Evolutionary conservation across 2,113 vertebrate species (phyloP), one percentile per base, ranked within the genome.

Genomic region (Xerus inauris): DNA sequence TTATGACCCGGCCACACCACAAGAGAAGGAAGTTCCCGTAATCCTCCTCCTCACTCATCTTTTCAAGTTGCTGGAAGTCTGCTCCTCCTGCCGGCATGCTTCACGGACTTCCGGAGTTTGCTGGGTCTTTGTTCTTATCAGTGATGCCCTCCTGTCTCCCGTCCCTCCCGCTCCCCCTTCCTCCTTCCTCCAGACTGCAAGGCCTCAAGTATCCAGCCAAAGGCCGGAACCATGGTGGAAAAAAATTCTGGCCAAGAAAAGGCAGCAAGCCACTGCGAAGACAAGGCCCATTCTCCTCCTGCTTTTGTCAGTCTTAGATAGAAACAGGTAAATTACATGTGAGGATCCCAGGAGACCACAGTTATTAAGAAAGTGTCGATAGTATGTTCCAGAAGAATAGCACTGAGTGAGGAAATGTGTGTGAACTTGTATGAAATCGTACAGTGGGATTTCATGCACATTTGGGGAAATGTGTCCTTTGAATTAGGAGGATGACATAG

Each of bases 11-110:
- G 92, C 94, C 80, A 71, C 65, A 84, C 91, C 54, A 35, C 71
- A 62, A 91, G 91, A 6, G 89, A 35, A 97, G 97, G 97, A 97
- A 97, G 87, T 97, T 97, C 95, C 97, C 12, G 67, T 83, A 96
- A 95, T n/a, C 83, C 59, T 73, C 62, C 82, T 82, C 57, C 83
- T 49, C 35, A 1, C 79, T 85, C 19, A 49, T 62, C 96, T 94
- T 95, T 97, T 97, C 77, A 87, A 90, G 93, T 96, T 94, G 96
- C 94, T 96, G 96, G 95, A 96, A 97, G 95, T 71, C 59, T 13
- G 32, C 22, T 84, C 59, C 89, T 71, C 95, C 77, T 38, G 64
- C 83, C 3, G 1, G 80, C 28, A 3, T 8, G 64, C 35, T 69
- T 35, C 71, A 11, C 0, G 69, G 82, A 64, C 92, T 97, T 97